These are phyloP conservation scores for Paramormyrops hopkinsi DNA, from an alignment of 2,797 vertebrate genomes.

Conservation along the genomic window DNA sequence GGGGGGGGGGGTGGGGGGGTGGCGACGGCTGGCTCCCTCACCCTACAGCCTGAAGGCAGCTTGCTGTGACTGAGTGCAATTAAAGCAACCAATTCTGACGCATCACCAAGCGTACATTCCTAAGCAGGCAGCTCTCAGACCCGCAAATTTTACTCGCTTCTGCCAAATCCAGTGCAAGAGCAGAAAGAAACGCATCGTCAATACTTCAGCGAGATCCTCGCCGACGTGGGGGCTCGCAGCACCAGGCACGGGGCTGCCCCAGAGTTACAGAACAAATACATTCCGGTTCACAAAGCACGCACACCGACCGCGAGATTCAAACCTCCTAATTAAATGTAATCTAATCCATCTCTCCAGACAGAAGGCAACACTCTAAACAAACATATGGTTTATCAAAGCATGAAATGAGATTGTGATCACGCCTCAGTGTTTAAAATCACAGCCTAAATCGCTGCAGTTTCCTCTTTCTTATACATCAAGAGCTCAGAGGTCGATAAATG, in stretches of 20 bases:
- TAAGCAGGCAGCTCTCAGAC: constrained; percentile 8
- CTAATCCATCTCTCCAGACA: constrained; percentile 60
- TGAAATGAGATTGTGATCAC: constrained; percentile 63
- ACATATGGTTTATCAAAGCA: constrained; percentile 69
- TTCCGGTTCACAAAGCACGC: not conserved
- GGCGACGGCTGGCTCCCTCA: not conserved
- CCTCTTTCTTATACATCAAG: not conserved
- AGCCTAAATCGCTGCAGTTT: not conserved
- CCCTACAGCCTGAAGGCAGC: not conserved
- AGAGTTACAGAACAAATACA: not conserved
- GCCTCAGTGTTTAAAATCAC: constrained; percentile 35
- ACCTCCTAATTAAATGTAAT: constrained; percentile 57
- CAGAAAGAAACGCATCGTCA: constrained; percentile 40
- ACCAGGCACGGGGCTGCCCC: not conserved
- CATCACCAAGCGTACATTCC: not conserved
- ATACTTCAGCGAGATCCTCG: constrained; percentile 50
- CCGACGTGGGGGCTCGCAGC: not conserved
- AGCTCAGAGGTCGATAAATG: not conserved
- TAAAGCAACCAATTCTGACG: not conserved
- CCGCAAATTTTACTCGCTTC: not conserved
- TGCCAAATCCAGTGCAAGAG: not conserved
- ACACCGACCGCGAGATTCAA: constrained; percentile 14
- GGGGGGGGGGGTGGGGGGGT: not conserved
- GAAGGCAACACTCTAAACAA: constrained; percentile 56
- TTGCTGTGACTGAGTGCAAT: not conserved